Evolutionary conservation across 2,888 invertebrate genomes (phyloP), one percentile per base, ranked within the genome.

Genomic region (Fabriciana adippe): DNA sequence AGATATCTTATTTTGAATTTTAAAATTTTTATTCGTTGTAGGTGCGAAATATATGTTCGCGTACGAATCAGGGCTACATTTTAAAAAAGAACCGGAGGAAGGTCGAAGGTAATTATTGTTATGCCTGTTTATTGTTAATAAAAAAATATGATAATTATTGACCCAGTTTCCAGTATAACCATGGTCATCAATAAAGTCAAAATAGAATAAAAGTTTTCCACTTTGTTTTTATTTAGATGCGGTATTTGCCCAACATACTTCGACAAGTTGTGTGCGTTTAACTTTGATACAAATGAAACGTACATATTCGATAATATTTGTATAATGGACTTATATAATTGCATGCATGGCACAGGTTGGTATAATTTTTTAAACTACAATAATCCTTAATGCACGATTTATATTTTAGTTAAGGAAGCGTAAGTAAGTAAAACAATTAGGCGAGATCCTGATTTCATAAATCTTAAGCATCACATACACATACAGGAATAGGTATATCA

Each of bases 241-340:
- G 91, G 91, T 35, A 78, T 90, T 14, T 92, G 92, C 70, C 92
- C 92, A 14, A 88, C 89, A 41, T 92, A 92, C 70, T 85, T 87
- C 47, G 87, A 89, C 75, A 91, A 91, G 78, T 79, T 90, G 51
- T 92, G 92, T 72, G 92, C 83, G 1, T 87, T 89, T 68, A 80
- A 90, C 72, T 72, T 76, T 2, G 3, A 1, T 3, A 75, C 79
- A 3, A 87, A 87, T 63, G 48, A 77, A 0, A 90, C 92, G 0
- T 84, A 68, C 68, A 87, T 92, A 73, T 92, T 92, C 72, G 92
- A 92, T 78, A 92, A 92, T 70, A 85, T 88, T 73, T 92, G 92
- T 72, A 59, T 92, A 54, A 90, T 92, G 92, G 90, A 92, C 70
- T 68, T 92, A n/a, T 87, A 83, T 70, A 92, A 92, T 76, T 92